Evolutionary conservation across 2,888 invertebrate species (phyloP).

Genomic region (Coenonympha glycerion): DNA sequence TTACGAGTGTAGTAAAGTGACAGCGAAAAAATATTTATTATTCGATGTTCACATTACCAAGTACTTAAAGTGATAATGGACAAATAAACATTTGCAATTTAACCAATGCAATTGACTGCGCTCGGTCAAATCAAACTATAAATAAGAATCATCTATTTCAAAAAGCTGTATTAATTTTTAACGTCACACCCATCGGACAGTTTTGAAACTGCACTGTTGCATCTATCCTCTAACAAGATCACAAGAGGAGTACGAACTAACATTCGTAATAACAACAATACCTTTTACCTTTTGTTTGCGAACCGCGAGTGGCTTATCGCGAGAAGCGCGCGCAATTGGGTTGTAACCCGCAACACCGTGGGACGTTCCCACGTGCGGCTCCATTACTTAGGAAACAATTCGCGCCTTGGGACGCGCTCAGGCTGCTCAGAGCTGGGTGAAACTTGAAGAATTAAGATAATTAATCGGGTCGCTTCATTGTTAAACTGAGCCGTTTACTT

Average conservation of each 20-base stretch:
- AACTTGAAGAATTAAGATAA: constrained; percentile 31
- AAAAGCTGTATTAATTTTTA: no score
- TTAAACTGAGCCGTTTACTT: neutral
- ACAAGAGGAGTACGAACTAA: neutral
- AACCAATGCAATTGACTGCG: no score
- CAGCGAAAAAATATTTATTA: no score
- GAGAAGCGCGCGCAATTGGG: constrained; percentile 55
- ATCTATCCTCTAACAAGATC: neutral
- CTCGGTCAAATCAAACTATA: no score
- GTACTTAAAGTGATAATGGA: no score
- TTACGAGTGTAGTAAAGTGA: no score
- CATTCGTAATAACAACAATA: constrained; percentile 10
- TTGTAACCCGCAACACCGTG: constrained; percentile 48
- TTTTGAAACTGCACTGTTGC: neutral
- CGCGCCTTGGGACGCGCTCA: constrained; percentile 21
- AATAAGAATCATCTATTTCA: no score
- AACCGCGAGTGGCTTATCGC: constrained; percentile 20
- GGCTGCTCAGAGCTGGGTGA: constrained; percentile 38
- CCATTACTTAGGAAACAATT: constrained; percentile 60
- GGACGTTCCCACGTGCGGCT: constrained; percentile 62
- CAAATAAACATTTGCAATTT: no score
- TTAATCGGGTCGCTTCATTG: constrained; percentile 19
- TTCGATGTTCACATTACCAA: no score
- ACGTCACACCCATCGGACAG: neutral
- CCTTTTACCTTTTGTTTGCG: constrained; percentile 19